Evolutionary conservation across 2,888 invertebrate species (phyloP).

Genomic region (Iselma pallidipennis): DNA sequence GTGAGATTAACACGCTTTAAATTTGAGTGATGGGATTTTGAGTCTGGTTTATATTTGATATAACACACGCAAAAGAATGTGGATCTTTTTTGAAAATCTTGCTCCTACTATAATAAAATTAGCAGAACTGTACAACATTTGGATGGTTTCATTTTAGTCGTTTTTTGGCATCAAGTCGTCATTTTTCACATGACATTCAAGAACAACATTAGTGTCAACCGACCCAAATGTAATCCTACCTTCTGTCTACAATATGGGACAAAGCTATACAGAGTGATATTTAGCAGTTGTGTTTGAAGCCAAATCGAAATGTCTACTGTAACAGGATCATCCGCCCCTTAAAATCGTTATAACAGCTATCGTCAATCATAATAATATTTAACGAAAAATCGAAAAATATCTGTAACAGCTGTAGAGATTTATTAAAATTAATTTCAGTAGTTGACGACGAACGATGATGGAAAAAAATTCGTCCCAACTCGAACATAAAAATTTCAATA

Average conservation of each 20-base stretch:
- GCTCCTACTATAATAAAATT: no score
- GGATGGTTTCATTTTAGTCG: not conserved
- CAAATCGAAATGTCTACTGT: not conserved
- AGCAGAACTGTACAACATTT: not conserved
- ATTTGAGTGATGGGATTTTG: constrained; percentile 3
- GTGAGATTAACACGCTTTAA: constrained; percentile 3
- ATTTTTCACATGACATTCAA: constrained; percentile 1
- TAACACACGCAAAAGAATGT: no score
- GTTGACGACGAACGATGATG: not conserved
- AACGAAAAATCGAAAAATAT: not conserved
- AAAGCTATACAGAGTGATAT: not conserved
- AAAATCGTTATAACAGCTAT: not conserved
- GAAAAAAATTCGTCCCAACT: not conserved
- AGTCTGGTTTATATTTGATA: not conserved
- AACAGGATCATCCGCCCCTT: no score
- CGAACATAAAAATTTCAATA: constrained; percentile 1
- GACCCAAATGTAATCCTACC: constrained; percentile 3
- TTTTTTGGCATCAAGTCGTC: not conserved
- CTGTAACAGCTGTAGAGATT: not conserved
- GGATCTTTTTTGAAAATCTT: no score
- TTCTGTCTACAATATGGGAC: not conserved
- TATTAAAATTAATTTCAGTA: not conserved
- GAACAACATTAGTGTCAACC: not conserved
- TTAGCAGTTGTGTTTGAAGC: not conserved
- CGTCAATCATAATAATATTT: not conserved